Evolutionary conservation across 2,113 vertebrate species (phyloP).

Genomic region (Ascaphus truei): DNA sequence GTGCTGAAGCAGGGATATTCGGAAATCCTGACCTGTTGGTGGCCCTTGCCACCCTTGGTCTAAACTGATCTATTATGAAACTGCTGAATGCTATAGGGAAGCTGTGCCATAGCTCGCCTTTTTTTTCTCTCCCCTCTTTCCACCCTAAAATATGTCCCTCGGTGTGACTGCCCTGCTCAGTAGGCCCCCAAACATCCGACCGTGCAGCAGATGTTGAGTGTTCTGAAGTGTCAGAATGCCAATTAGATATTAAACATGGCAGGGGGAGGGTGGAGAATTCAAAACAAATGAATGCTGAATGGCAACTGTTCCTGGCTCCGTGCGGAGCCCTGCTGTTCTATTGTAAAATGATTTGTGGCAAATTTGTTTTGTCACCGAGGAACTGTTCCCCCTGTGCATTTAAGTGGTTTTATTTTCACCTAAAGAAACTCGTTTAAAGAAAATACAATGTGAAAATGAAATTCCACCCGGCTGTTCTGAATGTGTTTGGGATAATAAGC

Average conservation of each 20-base stretch:
- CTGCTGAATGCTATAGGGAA: no score
- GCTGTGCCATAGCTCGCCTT: no score
- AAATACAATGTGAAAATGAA: constrained; percentile 27
- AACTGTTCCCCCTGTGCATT: constrained; percentile 67
- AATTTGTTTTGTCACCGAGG: constrained; percentile 98
- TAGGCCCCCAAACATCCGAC: constrained; percentile 66
- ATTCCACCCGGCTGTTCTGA: not conserved
- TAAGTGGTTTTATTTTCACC: constrained; percentile 63
- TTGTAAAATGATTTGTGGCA: constrained; percentile 98
- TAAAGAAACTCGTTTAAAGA: constrained; percentile 38
- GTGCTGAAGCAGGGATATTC: no score
- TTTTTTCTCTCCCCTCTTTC: not conserved
- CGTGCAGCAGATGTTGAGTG: constrained; percentile 85
- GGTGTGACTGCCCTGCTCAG: constrained; percentile 53
- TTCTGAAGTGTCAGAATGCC: constrained; percentile 89
- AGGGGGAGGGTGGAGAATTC: constrained; percentile 71
- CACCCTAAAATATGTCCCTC: not conserved
- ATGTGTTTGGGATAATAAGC: no score
- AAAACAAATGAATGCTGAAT: constrained; percentile 78
- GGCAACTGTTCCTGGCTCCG: constrained; percentile 73
- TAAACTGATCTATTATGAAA: no score
- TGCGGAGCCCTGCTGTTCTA: constrained; percentile 84
- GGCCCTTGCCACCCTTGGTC: no score
- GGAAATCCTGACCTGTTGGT: no score
- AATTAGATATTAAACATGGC: constrained; percentile 81